Evolutionary conservation across 2,113 vertebrate species (phyloP).

Genomic region (Papio anubis): DNA sequence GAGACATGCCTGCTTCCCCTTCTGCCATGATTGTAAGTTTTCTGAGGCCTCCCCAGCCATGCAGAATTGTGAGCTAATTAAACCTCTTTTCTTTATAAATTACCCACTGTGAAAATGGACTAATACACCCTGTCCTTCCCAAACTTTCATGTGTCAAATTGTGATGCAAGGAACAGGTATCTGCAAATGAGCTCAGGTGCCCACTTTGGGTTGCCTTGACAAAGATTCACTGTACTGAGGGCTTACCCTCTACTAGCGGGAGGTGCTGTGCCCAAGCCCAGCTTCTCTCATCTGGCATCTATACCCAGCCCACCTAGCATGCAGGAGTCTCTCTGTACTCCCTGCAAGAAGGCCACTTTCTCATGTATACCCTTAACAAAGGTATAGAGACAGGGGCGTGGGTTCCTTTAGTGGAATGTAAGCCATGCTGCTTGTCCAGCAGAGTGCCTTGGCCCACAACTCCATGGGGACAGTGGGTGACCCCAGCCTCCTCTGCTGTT

Average conservation of each 20-base stretch:
- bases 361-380: neutral
- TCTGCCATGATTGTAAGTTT: too few relatives aligned
- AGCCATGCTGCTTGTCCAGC: neutral
- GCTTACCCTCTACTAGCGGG: neutral
- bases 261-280: neutral
- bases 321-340: neutral
- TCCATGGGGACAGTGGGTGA: neutral
- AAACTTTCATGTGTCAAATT: neutral
- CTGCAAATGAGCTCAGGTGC: neutral
- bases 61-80: too few relatives aligned
- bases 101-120: too few relatives aligned
- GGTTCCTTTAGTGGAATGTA: neutral
- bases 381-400: neutral
- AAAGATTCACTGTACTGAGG: neutral
- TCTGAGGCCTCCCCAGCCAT: too few relatives aligned
- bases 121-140: neutral
- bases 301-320: neutral
- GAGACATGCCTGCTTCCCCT: too few relatives aligned
- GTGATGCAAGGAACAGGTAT: neutral
- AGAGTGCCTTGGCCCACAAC: neutral
- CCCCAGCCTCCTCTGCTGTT: neutral
- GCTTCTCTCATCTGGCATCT: neutral
- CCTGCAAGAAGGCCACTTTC: neutral
- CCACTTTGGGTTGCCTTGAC: neutral
- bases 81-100: too few relatives aligned